These are phyloP conservation scores for Pseudobourletiella spinata DNA, from an alignment of 1,140 invertebrate species.

Conservation along the genomic window DNA sequence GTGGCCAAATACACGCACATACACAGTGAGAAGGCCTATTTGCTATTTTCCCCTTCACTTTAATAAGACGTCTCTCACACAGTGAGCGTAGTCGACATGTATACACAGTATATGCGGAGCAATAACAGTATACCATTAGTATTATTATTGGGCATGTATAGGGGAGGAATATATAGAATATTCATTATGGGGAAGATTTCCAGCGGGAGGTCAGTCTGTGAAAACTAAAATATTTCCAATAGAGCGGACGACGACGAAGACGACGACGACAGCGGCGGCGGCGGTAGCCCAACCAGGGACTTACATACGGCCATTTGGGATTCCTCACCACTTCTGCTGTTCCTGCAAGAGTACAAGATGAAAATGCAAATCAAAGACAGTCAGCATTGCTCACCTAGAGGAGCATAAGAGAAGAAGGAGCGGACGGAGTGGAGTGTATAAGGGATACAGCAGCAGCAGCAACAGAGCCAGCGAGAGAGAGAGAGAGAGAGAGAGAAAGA, in stretches of 20 bases:
- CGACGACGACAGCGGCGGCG: neutral
- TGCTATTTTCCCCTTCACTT: neutral
- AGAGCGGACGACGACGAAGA: neutral
- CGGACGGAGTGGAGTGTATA: neutral
- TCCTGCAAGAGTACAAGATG: too few relatives aligned
- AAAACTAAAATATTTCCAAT: neutral
- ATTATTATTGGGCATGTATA: neutral
- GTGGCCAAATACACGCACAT: too few relatives aligned
- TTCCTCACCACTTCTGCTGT: too few relatives aligned
- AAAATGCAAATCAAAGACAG: neutral
- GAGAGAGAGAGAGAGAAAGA: neutral
- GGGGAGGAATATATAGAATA: neutral
- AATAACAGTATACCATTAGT: too few relatives aligned
- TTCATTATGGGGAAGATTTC: neutral
- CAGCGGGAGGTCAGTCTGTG: slow-evolving; percentile 4
- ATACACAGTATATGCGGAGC: too few relatives aligned
- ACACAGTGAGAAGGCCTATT: too few relatives aligned
- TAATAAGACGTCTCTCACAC: too few relatives aligned
- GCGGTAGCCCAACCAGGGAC: too few relatives aligned
- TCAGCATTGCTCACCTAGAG: neutral
- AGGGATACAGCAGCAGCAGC: too few relatives aligned
- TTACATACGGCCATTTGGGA: too few relatives aligned
- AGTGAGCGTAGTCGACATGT: too few relatives aligned
- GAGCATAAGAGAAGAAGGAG: neutral
- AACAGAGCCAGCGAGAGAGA: too few relatives aligned